These are phyloP conservation scores for Nomada ruficornis DNA, from an alignment of 2,888 invertebrate species.

Conservation along the genomic window DNA sequence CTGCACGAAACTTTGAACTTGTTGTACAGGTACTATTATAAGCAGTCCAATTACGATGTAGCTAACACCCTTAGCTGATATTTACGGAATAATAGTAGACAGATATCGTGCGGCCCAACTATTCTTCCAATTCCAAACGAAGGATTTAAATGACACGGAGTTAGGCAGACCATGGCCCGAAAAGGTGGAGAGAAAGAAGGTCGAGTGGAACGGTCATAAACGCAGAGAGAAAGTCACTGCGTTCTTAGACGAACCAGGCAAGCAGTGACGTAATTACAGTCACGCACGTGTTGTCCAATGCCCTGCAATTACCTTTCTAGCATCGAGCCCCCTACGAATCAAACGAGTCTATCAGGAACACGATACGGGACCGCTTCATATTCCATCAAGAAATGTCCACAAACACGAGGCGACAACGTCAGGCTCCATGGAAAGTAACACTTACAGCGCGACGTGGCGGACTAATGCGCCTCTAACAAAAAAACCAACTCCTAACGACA, in stretches of 20 bases:
- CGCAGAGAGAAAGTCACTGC: constrained; percentile 51
- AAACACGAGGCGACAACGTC: background rate
- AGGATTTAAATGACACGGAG: background rate
- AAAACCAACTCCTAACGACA: constrained; percentile 46
- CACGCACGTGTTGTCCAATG: constrained; percentile 7
- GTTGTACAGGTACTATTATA: too few relatives aligned
- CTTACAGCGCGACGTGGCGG: constrained; percentile 5
- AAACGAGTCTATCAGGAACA: background rate
- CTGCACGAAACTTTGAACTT: too few relatives aligned
- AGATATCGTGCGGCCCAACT: background rate
- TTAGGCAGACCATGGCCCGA: constrained; percentile 15
- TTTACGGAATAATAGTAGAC: too few relatives aligned
- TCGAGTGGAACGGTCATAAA: constrained; percentile 13
- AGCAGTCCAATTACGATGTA: too few relatives aligned
- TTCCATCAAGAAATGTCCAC: background rate
- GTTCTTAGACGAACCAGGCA: constrained; percentile 25
- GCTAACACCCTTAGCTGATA: too few relatives aligned
- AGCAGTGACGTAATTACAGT: constrained; percentile 25
- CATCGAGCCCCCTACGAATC: background rate
- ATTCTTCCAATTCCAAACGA: background rate
- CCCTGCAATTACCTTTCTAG: constrained; percentile 21
- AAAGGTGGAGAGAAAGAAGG: constrained; percentile 30
- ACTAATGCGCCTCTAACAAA: constrained; percentile 37
- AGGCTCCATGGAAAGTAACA: background rate
- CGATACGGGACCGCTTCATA: background rate